phyloP scores from a whole-genome alignment of 37 sponge, comb jelly and placozoan genomes.

The Geodia barretti region DNA sequence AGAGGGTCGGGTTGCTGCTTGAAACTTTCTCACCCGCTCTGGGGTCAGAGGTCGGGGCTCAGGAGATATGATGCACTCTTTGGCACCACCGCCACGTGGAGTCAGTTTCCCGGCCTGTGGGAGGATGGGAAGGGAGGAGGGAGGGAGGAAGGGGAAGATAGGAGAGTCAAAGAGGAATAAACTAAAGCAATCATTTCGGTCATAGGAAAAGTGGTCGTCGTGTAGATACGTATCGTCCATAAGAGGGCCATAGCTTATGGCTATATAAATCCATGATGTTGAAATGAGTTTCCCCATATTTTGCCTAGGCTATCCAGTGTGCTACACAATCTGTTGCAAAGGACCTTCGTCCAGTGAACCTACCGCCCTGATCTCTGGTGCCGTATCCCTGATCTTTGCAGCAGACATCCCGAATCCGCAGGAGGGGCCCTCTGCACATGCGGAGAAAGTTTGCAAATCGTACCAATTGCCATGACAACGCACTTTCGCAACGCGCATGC shows the following conservation, averaged over 20 bases:
- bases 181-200: too few species aligned
- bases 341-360: conserved; percentile 16
- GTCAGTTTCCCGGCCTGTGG: conserved; percentile 78
- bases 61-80: conserved; percentile 53
- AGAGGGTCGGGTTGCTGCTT: conserved; percentile 66
- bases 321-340: not conserved
- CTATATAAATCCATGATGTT: too few species aligned
- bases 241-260: too few species aligned
- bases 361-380: conserved; percentile 68
- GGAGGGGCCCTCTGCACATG: not conserved
- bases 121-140: too few species aligned
- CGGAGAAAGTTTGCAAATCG: not conserved
- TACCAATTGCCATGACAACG: not conserved
- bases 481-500: too few species aligned
- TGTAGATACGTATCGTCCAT: too few species aligned
- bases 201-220: too few species aligned
- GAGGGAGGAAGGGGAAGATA: too few species aligned
- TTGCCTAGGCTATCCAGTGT: too few species aligned
- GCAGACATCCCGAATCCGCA: not conserved
- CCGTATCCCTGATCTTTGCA: conserved; percentile 43
- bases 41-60: conserved; percentile 30
- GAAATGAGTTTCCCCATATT: not conserved
- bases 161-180: too few species aligned
- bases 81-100: conserved; percentile 42
- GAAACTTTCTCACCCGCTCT: conserved; percentile 34